phyloP scores from a whole-genome alignment of 2,797 vertebrate species.

The Coranthus polyacanthus region DNA sequence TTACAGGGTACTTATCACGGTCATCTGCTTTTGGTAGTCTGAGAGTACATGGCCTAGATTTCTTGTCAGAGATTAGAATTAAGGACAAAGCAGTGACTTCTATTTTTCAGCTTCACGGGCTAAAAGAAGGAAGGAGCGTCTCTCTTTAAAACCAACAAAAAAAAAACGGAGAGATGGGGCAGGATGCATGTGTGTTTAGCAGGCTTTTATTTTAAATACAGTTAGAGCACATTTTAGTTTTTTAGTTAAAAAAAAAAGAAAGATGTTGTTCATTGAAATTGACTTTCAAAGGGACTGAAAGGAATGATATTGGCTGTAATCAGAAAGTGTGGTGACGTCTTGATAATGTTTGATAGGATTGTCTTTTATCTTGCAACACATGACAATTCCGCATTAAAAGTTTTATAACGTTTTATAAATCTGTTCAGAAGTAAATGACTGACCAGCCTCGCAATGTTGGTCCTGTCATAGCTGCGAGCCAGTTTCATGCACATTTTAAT shows the following conservation, averaged over 20 bases:
- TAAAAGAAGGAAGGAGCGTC: background rate
- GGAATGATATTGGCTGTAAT: conserved; percentile 1
- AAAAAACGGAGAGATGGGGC: background rate
- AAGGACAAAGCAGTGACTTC: conserved; percentile 21
- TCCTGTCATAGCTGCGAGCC: background rate
- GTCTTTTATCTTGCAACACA: background rate
- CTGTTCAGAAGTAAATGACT: conserved; percentile 35
- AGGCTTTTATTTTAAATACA: background rate
- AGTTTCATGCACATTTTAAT: conserved; percentile 10
- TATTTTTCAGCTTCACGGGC: conserved; percentile 9
- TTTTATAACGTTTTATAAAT: conserved; percentile 21
- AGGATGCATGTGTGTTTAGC: background rate
- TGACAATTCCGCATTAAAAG: conserved; percentile 8
- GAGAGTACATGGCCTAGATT: conserved; percentile 35
- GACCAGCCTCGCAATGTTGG: conserved; percentile 20
- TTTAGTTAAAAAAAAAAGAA: background rate
- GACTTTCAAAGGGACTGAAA: background rate
- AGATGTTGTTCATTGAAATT: background rate
- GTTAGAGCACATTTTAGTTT: background rate
- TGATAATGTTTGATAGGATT: conserved; percentile 12
- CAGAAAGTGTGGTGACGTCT: background rate
- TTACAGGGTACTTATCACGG: conserved; percentile 1
- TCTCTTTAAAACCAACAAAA: background rate
- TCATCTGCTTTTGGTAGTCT: conserved; percentile 55
- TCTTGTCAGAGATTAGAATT: conserved; percentile 31